Evolutionary conservation across 1,140 invertebrate species (phyloP).

Genomic region (Drosophila nigrodunni): DNA sequence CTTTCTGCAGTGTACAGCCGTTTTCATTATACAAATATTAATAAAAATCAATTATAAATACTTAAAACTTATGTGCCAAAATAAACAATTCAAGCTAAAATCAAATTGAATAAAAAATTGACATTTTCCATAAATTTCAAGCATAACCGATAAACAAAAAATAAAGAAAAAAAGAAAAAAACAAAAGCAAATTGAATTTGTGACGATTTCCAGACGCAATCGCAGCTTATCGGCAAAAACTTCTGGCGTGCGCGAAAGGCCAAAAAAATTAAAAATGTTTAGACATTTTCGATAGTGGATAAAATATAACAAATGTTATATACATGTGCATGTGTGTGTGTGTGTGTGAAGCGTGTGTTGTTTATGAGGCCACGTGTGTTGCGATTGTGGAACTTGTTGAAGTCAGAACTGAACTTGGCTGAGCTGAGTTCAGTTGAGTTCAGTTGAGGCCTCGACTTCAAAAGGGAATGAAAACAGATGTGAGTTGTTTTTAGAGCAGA

Average conservation of each 20-base stretch:
- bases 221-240: conserved; percentile 21
- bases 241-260: background rate
- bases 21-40: too few relatives aligned
- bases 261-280: conserved; percentile 24
- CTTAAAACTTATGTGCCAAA: too few relatives aligned
- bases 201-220: conserved; percentile 14
- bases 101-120: conserved; percentile 4
- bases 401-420: background rate
- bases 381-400: conserved; percentile 48
- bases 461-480: conserved; percentile 65
- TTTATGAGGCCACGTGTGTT: conserved; percentile 18
- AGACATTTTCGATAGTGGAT: conserved; percentile 10
- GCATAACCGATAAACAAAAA: conserved; percentile 6
- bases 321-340: background rate
- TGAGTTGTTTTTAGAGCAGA: conserved; percentile 41
- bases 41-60: too few relatives aligned
- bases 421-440: too few relatives aligned
- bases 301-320: conserved; percentile 8
- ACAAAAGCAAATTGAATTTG: too few relatives aligned
- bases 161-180: background rate
- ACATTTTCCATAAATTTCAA: conserved; percentile 26
- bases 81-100: too few relatives aligned
- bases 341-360: background rate
- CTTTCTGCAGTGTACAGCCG: too few relatives aligned
- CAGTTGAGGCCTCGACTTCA: background rate